Evolutionary conservation across 2,888 invertebrate species (phyloP).

Genomic region (Antheraea assamensis): DNA sequence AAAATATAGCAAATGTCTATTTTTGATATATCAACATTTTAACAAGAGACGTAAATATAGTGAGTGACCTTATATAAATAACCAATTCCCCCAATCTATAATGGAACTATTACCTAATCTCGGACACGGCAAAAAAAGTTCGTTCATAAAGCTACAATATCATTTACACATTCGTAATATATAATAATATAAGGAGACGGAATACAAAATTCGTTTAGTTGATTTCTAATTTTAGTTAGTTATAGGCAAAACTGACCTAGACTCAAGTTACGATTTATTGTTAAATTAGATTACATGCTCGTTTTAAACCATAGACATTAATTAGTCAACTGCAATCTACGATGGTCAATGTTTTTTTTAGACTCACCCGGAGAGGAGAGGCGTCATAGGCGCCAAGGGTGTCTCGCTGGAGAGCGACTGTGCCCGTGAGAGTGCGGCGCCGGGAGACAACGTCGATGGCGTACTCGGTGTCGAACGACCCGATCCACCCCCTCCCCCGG

Average conservation of each 20-base stretch:
- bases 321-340: constrained; percentile 8
- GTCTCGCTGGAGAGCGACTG: constrained; percentile 77
- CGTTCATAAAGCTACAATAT: neutral
- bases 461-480: constrained; percentile 81
- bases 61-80: neutral
- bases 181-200: neutral
- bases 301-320: constrained; percentile 2
- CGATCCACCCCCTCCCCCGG: constrained; percentile 66
- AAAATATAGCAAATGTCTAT: no score
- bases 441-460: constrained; percentile 83
- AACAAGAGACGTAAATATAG: neutral
- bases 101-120: neutral
- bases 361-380: constrained; percentile 70
- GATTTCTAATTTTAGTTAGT: neutral
- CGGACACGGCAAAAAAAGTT: neutral
- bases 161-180: neutral
- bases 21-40: neutral
- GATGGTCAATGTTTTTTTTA: neutral
- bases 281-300: neutral
- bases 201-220: neutral
- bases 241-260: neutral
- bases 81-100: neutral
- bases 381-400: constrained; percentile 72
- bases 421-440: constrained; percentile 73
- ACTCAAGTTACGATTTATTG: no score